Percentiles rank a stretch among this genome's conserved stretches.
Evolutionary conservation across 2,888 invertebrate genomes (phyloP).

Genomic region (Mactromeris polynyma): DNA sequence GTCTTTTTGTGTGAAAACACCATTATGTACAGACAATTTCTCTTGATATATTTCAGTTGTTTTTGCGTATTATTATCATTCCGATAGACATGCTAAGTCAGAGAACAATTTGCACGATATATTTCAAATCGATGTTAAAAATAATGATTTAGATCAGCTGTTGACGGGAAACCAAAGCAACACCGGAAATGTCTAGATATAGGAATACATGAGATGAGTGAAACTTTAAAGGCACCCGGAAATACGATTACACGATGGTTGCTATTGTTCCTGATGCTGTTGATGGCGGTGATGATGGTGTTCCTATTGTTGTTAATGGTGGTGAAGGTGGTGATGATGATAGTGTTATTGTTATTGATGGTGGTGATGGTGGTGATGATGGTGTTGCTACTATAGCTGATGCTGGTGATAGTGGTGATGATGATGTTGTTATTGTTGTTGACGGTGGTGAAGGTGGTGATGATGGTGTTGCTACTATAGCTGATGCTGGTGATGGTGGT

Average conservation of each 20-base stretch:
- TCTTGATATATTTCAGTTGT: not conserved
- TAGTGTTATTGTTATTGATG: not conserved
- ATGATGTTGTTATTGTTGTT: not conserved
- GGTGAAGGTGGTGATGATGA: not conserved
- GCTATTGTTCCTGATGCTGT: not conserved
- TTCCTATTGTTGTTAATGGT: not conserved
- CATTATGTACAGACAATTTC: constrained; percentile 13
- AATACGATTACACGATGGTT: not conserved
- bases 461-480: not conserved
- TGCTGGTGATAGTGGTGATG: not conserved
- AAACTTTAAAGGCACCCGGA: not conserved
- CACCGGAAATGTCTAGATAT: too few species aligned
- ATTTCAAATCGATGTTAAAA: not conserved
- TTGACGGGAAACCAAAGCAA: not conserved
- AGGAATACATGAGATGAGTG: not conserved
- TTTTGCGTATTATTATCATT: not conserved
- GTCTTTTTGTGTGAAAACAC: constrained; percentile 26
- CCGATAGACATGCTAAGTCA: not conserved
- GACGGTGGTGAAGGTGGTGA: not conserved
- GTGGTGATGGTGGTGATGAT: too few species aligned
- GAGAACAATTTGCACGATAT: not conserved
- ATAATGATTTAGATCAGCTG: not conserved
- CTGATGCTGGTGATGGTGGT: not conserved
- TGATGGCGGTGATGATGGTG: not conserved
- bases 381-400: not conserved